Evolutionary conservation across 2,797 vertebrate species (phyloP).

Genomic region (Epinephelus coioides): DNA sequence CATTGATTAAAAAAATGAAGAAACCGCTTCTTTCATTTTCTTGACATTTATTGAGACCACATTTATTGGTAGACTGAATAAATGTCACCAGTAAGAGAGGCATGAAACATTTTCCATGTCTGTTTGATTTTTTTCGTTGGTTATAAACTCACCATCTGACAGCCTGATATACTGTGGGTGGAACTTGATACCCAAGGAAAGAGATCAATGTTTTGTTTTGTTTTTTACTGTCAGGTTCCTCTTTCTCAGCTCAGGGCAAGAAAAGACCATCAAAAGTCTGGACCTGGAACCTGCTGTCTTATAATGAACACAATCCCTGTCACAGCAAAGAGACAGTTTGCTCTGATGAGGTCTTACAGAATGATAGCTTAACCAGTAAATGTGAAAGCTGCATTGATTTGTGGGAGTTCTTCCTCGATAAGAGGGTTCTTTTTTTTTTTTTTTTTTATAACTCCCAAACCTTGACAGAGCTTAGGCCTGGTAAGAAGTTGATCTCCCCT

Average conservation of each 20-base stretch:
- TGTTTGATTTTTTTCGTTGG: neutral
- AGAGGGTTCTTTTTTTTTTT: neutral
- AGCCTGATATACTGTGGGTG: slow-evolving; percentile 7
- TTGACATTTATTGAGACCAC: slow-evolving; percentile 37
- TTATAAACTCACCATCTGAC: slow-evolving; percentile 25
- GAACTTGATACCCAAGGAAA: slow-evolving; percentile 13
- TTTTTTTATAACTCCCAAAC: neutral
- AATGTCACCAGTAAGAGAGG: slow-evolving; percentile 39
- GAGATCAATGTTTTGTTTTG: neutral
- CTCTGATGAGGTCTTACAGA: slow-evolving; percentile 3
- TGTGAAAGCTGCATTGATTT: slow-evolving; percentile 21
- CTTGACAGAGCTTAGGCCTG: neutral
- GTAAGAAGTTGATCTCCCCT: neutral
- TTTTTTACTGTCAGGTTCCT: neutral
- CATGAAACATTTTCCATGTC: slow-evolving; percentile 8
- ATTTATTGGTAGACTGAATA: slow-evolving; percentile 40
- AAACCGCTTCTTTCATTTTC: slow-evolving; percentile 24
- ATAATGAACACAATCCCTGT: neutral
- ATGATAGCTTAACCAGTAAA: neutral
- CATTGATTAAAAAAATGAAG: slow-evolving; percentile 40
- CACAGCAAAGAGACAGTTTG: neutral
- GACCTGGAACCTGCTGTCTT: neutral
- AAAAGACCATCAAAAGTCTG: slow-evolving; percentile 5
- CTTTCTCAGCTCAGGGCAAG: neutral
- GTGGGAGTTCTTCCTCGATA: neutral